Base-by-base conservation (phyloP, 2,888 invertebrate genomes). In the Synanthedon vespiformis region DNA sequence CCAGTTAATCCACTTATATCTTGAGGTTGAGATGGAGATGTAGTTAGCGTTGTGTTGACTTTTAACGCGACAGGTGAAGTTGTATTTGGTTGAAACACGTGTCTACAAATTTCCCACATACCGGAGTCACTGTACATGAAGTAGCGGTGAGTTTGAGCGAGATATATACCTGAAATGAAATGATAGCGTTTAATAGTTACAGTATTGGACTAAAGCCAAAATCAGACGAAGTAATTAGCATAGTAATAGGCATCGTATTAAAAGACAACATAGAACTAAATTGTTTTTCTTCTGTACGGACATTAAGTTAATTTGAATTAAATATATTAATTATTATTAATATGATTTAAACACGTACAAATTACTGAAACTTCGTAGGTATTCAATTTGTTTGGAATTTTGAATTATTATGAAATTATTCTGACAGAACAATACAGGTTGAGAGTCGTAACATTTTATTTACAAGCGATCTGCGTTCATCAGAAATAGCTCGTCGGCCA, bases 91-190 rank as follows among this genome's bases (percentile, higher is more conserved):
- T 72, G 67, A 58, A 80, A 79, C 52, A 88, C 81, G 44, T 77
- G 71, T 52, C 89, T 75, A 68, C 92, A 92, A 51, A 89, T 89
- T 64, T 89, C 88, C 93, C 93, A 94, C 6, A 94, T 77, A 0
- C 94, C 94, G 3, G 92, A 90, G 63, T 93, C 89, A 59, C 92
- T 92, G 63, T 88, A 89, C 67, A 92, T 75, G 53, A 93, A 90
- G 64, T 89, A 91, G 53, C 89, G 74, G 10, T 88, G 82, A 27
- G 87, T 89, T 51, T 81, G 77, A 0, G 86, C 87, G 56, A 91
- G 80, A 65, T 84, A 89, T 59, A 90, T 88, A 65, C 90, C 91
- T 90, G 74, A 14, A 66, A 76, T 13, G 13, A 44, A 44, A 13
- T 44, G 44, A 14, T 44, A 13, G 5, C 14, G 44, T 44, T 22